A percentile compares a stretch with the other conserved stretches of the same genome.
phyloP scores from a whole-genome alignment of 2,888 invertebrate genomes.

The Oligia latruncula region DNA sequence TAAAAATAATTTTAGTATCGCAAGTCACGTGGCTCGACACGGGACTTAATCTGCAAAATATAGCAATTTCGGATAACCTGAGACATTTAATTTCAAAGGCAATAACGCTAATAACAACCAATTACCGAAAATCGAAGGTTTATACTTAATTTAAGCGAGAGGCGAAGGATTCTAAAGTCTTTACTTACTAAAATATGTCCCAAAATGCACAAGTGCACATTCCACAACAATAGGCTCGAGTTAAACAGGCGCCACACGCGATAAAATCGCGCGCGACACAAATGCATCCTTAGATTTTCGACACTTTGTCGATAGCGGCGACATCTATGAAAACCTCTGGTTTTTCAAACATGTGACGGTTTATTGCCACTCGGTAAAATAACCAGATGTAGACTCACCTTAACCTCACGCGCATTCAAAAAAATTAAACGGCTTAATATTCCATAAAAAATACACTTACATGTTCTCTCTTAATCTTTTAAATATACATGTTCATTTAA shows the following conservation, averaged over 20 bases:
- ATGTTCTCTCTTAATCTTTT: constrained; percentile 53
- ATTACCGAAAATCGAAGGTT: constrained; percentile 1
- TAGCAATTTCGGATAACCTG: constrained; percentile 16
- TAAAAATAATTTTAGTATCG: constrained; percentile 20
- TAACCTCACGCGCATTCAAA: constrained; percentile 14
- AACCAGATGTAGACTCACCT: neutral
- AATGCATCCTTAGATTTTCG: neutral
- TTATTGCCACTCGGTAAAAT: neutral
- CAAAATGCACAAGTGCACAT: no score
- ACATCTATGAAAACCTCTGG: neutral
- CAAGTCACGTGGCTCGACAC: constrained; percentile 1
- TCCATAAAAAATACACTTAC: constrained; percentile 33
- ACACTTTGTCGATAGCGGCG: neutral
- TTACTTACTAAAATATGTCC: neutral
- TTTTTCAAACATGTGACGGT: neutral
- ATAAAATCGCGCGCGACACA: no score
- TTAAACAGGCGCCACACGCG: no score
- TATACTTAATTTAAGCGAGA: constrained; percentile 5
- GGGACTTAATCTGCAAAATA: constrained; percentile 14
- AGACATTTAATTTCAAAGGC: constrained; percentile 21
- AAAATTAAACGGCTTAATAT: constrained; percentile 35
- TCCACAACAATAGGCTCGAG: neutral
- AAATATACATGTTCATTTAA: constrained; percentile 60
- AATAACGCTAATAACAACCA: constrained; percentile 14
- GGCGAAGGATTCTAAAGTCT: neutral